Evolutionary conservation across 2,888 invertebrate species (phyloP).

Genomic region (Polymixis lichenea): DNA sequence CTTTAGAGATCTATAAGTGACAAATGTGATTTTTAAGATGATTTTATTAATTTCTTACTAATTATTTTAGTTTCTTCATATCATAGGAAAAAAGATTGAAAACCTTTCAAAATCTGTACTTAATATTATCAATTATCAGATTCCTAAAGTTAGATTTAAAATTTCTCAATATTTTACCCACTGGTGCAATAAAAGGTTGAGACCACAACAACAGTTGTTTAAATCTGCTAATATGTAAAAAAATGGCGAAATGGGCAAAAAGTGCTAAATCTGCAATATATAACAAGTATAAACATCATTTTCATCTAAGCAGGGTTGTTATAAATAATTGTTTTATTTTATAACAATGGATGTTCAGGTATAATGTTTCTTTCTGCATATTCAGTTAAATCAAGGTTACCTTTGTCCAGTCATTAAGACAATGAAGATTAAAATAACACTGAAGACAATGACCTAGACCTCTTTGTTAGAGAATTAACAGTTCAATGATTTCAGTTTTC

Average conservation of each 20-base stretch:
- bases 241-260: background rate
- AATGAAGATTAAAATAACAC: conserved; percentile 31
- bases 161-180: background rate
- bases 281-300: background rate
- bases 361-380: conserved; percentile 7
- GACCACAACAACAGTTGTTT: background rate
- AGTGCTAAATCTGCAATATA: background rate
- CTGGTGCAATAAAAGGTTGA: background rate
- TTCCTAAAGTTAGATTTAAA: background rate
- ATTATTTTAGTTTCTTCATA: background rate
- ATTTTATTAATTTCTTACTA: background rate
- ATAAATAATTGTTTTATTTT: conserved; percentile 23
- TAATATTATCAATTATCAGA: too few species aligned
- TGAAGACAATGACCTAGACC: conserved; percentile 3
- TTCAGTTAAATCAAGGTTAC: conserved; percentile 36
- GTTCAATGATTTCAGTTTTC: background rate
- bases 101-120: background rate
- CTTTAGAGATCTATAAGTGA: background rate
- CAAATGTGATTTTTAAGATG: background rate
- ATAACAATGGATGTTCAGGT: conserved; percentile 35
- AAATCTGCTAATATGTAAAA: background rate
- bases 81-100: background rate
- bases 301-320: conserved; percentile 10
- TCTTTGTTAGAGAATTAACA: conserved; percentile 3
- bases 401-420: conserved; percentile 31